phyloP scores from a whole-genome alignment of 1,140 invertebrate species.

The Venustaconcha ellipsiformis region DNA sequence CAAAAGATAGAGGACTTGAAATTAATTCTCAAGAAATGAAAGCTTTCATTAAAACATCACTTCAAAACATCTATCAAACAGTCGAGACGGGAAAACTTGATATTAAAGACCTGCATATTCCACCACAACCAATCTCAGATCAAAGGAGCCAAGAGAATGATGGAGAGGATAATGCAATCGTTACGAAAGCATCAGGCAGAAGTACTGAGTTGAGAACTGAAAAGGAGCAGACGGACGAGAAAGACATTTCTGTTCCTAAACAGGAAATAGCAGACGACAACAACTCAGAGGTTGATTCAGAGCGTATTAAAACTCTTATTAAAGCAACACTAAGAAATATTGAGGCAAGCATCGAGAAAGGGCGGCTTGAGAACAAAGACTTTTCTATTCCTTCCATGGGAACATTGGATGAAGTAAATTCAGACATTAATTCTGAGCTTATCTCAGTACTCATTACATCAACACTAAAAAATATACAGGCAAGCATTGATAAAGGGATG shows the following conservation, averaged over 20 bases:
- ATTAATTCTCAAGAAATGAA: too few species aligned
- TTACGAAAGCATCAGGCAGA: too few species aligned
- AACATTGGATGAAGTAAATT: constrained; percentile 15
- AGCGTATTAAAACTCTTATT: constrained; percentile 8
- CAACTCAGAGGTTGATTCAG: constrained; percentile 7
- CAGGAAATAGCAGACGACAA: background rate
- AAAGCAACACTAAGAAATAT: constrained; percentile 21
- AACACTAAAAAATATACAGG: constrained; percentile 18
- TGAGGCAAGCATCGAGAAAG: constrained; percentile 22
- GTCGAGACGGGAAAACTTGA: too few species aligned
- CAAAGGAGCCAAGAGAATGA: background rate
- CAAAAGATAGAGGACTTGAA: too few species aligned
- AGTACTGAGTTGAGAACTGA: too few species aligned
- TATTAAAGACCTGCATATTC: too few species aligned
- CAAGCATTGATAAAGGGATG: constrained; percentile 25
- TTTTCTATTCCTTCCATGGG: constrained; percentile 15
- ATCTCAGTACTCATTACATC: constrained; percentile 13
- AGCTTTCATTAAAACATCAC: too few species aligned
- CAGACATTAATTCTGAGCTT: constrained; percentile 7
- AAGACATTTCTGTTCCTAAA: too few species aligned
- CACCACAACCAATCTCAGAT: background rate
- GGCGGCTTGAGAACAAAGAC: background rate
- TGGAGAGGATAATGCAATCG: too few species aligned
- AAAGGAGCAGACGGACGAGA: too few species aligned
- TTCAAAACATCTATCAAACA: too few species aligned